Percentiles rank a stretch among this genome's conserved stretches.
These are phyloP conservation scores for Cliona cf. orientalis DNA, from an alignment of 37 sponge, comb jelly and placozoan genomes.

Conservation along the genomic window DNA sequence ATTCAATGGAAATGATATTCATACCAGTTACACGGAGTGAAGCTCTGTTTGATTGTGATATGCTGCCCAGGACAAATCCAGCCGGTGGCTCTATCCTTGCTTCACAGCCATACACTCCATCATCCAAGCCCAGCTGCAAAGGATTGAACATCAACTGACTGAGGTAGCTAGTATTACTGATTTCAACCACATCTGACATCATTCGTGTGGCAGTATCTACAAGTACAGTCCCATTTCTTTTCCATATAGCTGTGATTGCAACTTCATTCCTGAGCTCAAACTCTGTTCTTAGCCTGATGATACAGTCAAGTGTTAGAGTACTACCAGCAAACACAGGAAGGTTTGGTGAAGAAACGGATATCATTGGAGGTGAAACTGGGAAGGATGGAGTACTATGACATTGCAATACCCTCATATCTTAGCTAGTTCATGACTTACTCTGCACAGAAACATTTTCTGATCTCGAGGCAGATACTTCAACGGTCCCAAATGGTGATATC, in stretches of 20 bases:
- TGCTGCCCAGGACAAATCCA: conserved; percentile 6
- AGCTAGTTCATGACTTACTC: conserved; percentile 4
- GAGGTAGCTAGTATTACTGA: neutral
- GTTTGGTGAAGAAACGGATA: neutral
- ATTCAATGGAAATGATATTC: no score
- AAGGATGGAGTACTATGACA: no score
- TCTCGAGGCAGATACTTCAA: neutral
- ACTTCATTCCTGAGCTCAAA: neutral
- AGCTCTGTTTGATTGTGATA: neutral
- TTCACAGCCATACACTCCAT: conserved; percentile 24
- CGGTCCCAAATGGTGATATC: neutral
- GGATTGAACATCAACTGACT: conserved; percentile 7
- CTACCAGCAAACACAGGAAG: conserved; percentile 1
- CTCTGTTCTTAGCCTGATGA: neutral
- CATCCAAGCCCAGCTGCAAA: neutral
- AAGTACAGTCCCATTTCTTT: neutral
- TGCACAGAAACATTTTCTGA: conserved; percentile 5
- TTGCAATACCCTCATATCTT: neutral
- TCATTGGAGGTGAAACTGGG: conserved; percentile 17
- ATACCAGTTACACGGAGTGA: neutral
- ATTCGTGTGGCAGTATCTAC: neutral
- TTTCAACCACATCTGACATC: neutral
- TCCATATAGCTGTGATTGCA: conserved; percentile 5
- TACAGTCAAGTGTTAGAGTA: neutral
- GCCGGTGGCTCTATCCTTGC: neutral